phyloP scores from a whole-genome alignment of 2,888 invertebrate genomes.

The Homarus gammarus region DNA sequence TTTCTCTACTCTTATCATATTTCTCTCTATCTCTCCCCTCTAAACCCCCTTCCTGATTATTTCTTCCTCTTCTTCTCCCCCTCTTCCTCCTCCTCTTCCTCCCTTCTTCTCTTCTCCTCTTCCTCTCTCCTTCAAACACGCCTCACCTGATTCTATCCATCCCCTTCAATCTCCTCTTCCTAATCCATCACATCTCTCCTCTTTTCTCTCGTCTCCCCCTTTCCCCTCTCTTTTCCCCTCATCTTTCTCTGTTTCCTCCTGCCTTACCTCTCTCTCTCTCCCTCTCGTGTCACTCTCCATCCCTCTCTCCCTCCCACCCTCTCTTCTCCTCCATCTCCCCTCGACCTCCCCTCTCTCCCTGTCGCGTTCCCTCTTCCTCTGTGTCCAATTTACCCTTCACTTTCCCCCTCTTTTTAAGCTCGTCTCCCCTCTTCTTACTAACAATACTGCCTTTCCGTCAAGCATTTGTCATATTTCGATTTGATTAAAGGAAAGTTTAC shows the following conservation, averaged over 20 bases:
- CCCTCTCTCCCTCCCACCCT: background rate
- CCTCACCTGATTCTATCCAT: background rate
- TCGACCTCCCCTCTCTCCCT: background rate
- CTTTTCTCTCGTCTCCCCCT: background rate
- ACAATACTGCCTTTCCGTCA: background rate
- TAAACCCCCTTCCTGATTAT: background rate
- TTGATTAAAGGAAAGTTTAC: background rate
- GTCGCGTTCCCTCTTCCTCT: background rate
- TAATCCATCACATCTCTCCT: too few species aligned
- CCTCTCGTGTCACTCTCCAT: background rate
- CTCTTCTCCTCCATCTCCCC: background rate
- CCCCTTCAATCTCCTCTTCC: background rate
- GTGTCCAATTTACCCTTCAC: background rate
- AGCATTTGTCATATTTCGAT: background rate
- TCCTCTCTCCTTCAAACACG: too few species aligned
- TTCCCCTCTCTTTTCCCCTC: too few species aligned
- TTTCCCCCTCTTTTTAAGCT: background rate
- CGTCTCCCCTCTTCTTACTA: background rate
- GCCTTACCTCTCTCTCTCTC: constrained; percentile 15
- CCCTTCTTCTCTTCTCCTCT: background rate
- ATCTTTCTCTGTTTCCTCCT: background rate
- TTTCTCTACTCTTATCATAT: background rate
- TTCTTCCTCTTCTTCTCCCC: background rate
- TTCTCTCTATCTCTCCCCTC: background rate
- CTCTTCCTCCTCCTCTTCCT: background rate